These are phyloP conservation scores for Protosalanx chinensis DNA, from an alignment of 2,797 vertebrate genomes.

Conservation along the genomic window DNA sequence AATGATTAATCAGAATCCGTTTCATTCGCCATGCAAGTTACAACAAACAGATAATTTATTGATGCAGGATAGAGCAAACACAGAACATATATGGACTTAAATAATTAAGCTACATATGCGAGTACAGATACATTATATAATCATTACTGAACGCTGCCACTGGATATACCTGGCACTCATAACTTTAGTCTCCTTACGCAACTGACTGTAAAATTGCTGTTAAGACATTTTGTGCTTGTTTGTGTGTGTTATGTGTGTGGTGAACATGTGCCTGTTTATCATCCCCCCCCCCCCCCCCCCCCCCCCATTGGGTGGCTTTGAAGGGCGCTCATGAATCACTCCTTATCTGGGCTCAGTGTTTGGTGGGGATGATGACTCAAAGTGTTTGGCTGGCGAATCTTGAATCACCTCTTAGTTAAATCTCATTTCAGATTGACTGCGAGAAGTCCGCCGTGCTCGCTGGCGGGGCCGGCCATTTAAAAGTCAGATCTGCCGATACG, in stretches of 20 bases:
- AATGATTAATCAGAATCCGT: not conserved
- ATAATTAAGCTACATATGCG: not conserved
- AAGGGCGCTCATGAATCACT: constrained; percentile 53
- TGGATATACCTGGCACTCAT: too few relatives aligned
- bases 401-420: constrained; percentile 54
- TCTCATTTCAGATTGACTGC: constrained; percentile 31
- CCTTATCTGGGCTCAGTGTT: constrained; percentile 42
- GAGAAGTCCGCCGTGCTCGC: constrained; percentile 23
- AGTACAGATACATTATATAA: too few relatives aligned
- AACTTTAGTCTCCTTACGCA: too few relatives aligned
- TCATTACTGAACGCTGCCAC: too few relatives aligned
- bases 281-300: too few relatives aligned
- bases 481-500: constrained; percentile 64
- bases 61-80: too few relatives aligned
- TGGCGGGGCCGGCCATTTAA: constrained; percentile 41
- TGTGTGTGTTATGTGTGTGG: constrained; percentile 16
- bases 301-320: constrained; percentile 24
- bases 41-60: too few relatives aligned
- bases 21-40: too few relatives aligned
- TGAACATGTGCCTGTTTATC: constrained; percentile 21
- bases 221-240: constrained; percentile 12
- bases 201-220: too few relatives aligned
- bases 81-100: not conserved
- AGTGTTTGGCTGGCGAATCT: constrained; percentile 38
- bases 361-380: constrained; percentile 50